These are phyloP conservation scores for Branchinecta lynchi DNA, from an alignment of 1,140 invertebrate genomes.

Conservation along the genomic window DNA sequence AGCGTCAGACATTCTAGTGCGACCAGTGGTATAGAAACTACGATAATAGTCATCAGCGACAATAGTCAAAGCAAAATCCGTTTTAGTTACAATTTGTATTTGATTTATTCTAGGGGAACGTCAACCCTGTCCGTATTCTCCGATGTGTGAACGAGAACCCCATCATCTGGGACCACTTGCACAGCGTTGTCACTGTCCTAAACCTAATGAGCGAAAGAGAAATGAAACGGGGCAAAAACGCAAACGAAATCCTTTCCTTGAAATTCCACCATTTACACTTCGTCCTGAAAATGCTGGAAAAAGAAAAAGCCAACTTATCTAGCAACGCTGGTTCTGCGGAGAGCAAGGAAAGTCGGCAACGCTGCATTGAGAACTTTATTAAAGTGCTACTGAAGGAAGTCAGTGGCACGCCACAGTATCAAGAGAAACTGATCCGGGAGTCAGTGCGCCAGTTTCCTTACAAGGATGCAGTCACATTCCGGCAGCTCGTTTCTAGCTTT, in stretches of 20 bases:
- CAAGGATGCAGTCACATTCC: slow-evolving; percentile 65
- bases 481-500: slow-evolving; percentile 57
- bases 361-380: slow-evolving; percentile 26
- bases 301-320: slow-evolving; percentile 24
- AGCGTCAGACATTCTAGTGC: too few relatives aligned
- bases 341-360: slow-evolving; percentile 26
- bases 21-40: too few relatives aligned
- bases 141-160: slow-evolving; percentile 54
- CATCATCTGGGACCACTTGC: slow-evolving; percentile 53
- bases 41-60: too few relatives aligned
- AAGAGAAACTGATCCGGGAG: slow-evolving; percentile 67
- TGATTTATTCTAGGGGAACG: slow-evolving; percentile 42
- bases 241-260: slow-evolving; percentile 81
- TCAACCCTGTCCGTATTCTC: slow-evolving; percentile 71
- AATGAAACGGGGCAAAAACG: slow-evolving; percentile 63
- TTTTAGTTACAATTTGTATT: background rate
- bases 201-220: slow-evolving; percentile 69
- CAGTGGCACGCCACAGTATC: slow-evolving; percentile 56
- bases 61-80: too few relatives aligned
- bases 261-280: slow-evolving; percentile 76
- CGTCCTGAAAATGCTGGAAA: slow-evolving; percentile 48
- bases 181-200: slow-evolving; percentile 62
- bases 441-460: slow-evolving; percentile 72
- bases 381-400: slow-evolving; percentile 48
- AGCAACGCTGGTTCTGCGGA: slow-evolving; percentile 3